Base-by-base conservation (phyloP, 2,888 invertebrate genomes). In the Dichetophora obliterata region DNA sequence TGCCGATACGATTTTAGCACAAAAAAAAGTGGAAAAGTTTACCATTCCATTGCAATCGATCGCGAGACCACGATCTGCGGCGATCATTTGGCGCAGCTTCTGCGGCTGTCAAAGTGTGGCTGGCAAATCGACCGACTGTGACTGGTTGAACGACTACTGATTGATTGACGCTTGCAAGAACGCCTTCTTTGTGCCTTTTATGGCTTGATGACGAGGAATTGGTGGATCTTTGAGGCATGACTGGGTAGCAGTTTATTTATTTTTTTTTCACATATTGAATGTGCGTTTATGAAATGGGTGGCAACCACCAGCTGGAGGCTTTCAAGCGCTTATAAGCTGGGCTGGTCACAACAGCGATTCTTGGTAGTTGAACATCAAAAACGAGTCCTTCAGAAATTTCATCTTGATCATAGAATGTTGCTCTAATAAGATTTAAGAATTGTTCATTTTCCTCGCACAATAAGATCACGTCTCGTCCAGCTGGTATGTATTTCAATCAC, bases 111-210 rank as follows among this genome's bases (percentile, higher is more conserved):
- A 52, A 74, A 63, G 50, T 73, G 59, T 50, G 24, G 70, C 52
- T 19, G 22, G 24, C 37, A 71, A 71, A 50, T n/a, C 52, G 43
- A 73, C 5, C 61, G 74, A 50, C 74, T 65, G 66, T 74, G 74
- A 74, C 74, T 74, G 74, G 65, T 37, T 66, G 54, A 74, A 66
- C 37, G 74, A 81, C 82, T 82, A 82, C 85, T 85, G 82, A 84
- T 85, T 85, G 84, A 85, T 85, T 85, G 84, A 85, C 84, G 83
- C 82, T 84, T 82, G 83, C 81, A 83, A 85, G 79, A 83, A 85
- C 84, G 84, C 84, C 85, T 84, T 82, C 83, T 84, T 81, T 68
- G 52, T 34, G 31, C 57, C 48, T 37, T 27, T 48, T n/a, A 16
- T 57, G 57, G 54, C 14, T 11, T 16, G 72, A 48, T 59, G 59